phyloP scores from a whole-genome alignment of 2,797 vertebrate genomes.

The Pangasius krempfi region DNA sequence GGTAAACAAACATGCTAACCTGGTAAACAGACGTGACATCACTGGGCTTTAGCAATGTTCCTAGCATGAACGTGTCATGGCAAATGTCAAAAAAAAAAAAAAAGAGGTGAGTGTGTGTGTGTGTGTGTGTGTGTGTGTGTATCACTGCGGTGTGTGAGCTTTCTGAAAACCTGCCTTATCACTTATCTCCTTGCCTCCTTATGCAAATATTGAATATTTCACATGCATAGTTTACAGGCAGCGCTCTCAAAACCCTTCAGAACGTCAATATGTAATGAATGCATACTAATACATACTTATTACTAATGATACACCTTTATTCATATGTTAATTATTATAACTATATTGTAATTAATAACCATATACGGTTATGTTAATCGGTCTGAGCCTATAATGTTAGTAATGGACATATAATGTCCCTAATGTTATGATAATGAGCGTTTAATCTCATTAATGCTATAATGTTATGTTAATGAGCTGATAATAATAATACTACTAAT shows the following conservation, averaged over 20 bases:
- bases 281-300: background rate
- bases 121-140: background rate
- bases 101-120: background rate
- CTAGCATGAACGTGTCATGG: background rate
- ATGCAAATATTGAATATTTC: background rate
- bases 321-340: background rate
- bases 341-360: background rate
- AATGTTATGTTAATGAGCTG: background rate
- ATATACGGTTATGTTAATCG: background rate
- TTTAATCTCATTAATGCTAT: no score
- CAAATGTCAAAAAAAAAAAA: background rate
- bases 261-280: background rate
- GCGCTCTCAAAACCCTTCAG: no score
- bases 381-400: background rate
- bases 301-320: background rate
- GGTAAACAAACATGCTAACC: background rate
- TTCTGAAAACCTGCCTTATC: background rate
- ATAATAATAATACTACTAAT: no score
- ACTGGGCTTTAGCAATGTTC: background rate
- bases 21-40: background rate
- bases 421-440: background rate
- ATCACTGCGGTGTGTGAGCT: background rate
- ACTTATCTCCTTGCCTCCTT: background rate
- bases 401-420: background rate
- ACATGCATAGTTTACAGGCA: background rate